phyloP scores from a whole-genome alignment of 1,140 invertebrate species.

The Babylonia areolata region DNA sequence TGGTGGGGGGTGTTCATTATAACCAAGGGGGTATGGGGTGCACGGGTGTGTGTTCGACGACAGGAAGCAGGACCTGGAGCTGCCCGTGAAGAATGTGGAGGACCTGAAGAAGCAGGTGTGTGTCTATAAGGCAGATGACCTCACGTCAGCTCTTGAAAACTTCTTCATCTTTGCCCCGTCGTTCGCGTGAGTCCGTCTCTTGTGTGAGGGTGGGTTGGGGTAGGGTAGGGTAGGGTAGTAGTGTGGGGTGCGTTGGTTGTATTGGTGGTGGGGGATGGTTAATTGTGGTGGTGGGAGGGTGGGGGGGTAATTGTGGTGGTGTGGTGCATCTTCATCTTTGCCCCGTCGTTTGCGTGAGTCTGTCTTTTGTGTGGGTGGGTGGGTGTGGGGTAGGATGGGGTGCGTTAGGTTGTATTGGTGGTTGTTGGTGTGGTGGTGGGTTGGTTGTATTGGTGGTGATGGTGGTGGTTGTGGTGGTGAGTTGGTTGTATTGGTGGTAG shows the following conservation, averaged over 20 bases:
- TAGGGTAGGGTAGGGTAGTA: neutral
- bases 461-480: no score
- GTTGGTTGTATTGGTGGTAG: no score
- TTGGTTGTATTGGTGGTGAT: no score
- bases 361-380: neutral
- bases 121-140: conserved; percentile 73
- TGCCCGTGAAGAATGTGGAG: conserved; percentile 69
- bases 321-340: neutral
- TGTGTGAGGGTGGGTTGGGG: neutral
- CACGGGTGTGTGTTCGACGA: no score
- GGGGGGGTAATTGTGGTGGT: no score
- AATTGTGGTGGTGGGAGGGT: no score
- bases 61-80: conserved; percentile 45
- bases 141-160: conserved; percentile 74
- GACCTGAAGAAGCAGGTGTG: conserved; percentile 67
- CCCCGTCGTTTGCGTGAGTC: neutral
- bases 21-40: no score
- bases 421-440: no score
- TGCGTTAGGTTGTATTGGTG: neutral
- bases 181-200: conserved; percentile 70
- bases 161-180: conserved; percentile 77
- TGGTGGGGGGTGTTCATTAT: no score
- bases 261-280: no score
- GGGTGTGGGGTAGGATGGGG: neutral
- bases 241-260: no score